Conservation (phyloP, 2,113 vertebrate genomes). For the Labeo rohita region DNA sequence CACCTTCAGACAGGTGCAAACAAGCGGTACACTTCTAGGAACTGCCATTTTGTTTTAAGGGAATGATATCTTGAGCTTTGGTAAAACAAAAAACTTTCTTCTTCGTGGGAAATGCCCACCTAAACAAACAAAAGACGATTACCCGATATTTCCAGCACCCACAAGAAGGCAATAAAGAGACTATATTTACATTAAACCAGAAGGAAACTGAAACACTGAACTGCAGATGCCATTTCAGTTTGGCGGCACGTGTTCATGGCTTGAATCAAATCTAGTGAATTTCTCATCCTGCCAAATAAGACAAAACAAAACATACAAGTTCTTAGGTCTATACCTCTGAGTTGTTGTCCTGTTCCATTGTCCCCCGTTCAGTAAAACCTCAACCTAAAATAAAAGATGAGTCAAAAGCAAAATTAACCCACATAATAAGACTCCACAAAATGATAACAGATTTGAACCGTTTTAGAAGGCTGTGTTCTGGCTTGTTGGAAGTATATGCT, state of each 20-base stretch:
- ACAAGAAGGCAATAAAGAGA: neutral
- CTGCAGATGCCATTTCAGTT: neutral
- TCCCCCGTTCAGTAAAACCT: slow-evolving; percentile 50
- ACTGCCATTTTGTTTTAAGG: neutral
- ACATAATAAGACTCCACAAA: neutral
- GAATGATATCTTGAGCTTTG: neutral
- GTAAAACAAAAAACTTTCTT: neutral
- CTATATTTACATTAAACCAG: neutral
- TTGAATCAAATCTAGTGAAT: neutral
- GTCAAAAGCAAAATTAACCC: neutral
- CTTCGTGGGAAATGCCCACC: neutral
- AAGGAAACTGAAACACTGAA: neutral
- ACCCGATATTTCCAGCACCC: neutral
- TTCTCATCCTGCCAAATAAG: neutral
- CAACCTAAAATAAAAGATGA: slow-evolving; percentile 13
- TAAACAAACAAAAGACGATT: slow-evolving; percentile 16
- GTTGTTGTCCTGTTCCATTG: slow-evolving; percentile 76
- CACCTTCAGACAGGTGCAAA: neutral
- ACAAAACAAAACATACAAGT: neutral
- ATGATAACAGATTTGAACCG: neutral
- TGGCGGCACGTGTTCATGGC: neutral
- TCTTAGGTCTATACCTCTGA: slow-evolving; percentile 66
- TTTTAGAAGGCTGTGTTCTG: neutral
- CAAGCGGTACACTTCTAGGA: neutral
- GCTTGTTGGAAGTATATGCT: neutral